Conservation (phyloP, 2,888 invertebrate genomes). For the Antheraea assamensis region DNA sequence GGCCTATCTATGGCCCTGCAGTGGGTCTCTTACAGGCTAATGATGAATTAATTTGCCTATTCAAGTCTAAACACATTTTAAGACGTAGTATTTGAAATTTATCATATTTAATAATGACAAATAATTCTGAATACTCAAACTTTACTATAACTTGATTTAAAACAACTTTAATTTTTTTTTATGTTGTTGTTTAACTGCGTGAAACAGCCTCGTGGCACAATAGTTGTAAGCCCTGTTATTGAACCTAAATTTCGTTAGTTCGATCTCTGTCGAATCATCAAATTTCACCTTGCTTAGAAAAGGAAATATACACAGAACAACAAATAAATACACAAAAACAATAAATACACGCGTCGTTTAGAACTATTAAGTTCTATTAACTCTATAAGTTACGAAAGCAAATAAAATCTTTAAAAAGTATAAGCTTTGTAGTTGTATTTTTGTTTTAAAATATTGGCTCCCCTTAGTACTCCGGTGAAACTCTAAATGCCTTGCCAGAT, state of each 20-base stretch:
- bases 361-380: neutral
- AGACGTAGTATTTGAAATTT: neutral
- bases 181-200: neutral
- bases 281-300: neutral
- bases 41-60: neutral
- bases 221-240: no score
- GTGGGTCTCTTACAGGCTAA: no score
- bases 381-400: neutral
- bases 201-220: neutral
- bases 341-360: neutral
- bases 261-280: no score
- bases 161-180: neutral
- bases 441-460: no score
- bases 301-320: neutral
- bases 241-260: no score
- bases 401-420: neutral
- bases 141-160: neutral
- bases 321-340: no score
- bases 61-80: neutral
- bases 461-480: no score
- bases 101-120: neutral
- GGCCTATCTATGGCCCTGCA: no score
- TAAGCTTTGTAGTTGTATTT: neutral
- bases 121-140: neutral
- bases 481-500: no score